Evolutionary conservation across 2,113 vertebrate species (phyloP).

Genomic region (Pachycephala philippinensis): DNA sequence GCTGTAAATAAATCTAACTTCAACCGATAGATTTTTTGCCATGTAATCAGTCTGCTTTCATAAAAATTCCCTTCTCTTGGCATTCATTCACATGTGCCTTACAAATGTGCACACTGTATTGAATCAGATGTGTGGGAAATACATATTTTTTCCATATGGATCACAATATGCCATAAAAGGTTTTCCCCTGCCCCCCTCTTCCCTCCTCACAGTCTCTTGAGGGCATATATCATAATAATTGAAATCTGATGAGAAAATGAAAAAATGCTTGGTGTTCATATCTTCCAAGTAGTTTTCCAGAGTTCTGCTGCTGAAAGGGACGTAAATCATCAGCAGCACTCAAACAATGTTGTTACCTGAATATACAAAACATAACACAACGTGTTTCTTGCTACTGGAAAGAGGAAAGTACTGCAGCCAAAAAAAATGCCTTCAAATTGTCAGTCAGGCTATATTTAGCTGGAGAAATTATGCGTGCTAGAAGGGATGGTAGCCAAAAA

Average conservation of each 20-base stretch:
- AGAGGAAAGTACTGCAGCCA: neutral
- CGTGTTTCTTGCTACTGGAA: conserved; percentile 12
- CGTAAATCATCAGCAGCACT: conserved; percentile 50
- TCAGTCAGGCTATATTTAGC: neutral
- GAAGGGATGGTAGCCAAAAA: neutral
- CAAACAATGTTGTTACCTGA: neutral
- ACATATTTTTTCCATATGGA: conserved; percentile 75
- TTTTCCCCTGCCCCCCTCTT: neutral
- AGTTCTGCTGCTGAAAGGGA: conserved; percentile 30
- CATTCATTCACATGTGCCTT: conserved; percentile 63
- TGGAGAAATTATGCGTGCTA: accelerated
- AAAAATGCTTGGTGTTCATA: conserved; percentile 45
- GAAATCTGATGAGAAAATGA: conserved; percentile 73
- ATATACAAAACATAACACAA: neutral
- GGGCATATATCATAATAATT: conserved; percentile 66
- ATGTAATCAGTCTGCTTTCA: conserved; percentile 64
- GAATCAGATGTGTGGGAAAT: conserved; percentile 48
- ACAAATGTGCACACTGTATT: conserved; percentile 49
- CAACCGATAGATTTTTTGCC: conserved; percentile 51
- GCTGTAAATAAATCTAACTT: conserved; percentile 60
- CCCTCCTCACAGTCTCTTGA: neutral
- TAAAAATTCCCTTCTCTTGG: conserved; percentile 56
- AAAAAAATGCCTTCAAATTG: neutral
- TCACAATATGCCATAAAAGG: conserved; percentile 54
- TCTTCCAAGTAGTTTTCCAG: conserved; percentile 72